Evolutionary conservation across 1,140 invertebrate genomes (phyloP).

Genomic region (Batillaria attramentaria): DNA sequence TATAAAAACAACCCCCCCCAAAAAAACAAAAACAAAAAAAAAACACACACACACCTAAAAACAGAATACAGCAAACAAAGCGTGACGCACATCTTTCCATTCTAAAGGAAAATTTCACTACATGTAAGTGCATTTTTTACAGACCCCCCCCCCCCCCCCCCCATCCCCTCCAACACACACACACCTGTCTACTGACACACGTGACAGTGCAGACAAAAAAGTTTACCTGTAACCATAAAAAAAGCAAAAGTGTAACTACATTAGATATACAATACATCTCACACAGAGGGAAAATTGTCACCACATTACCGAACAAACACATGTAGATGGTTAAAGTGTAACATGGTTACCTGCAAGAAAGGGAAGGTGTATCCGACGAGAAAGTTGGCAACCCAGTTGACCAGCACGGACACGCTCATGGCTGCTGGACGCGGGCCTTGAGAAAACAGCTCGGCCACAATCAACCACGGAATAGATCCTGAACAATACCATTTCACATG

Average conservation of each 20-base stretch:
- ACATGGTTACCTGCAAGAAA: constrained; percentile 73
- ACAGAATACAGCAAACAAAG: too few species aligned
- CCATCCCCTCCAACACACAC: neutral
- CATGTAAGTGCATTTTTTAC: too few species aligned
- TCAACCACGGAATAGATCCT: constrained; percentile 91
- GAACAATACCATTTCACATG: constrained; percentile 19
- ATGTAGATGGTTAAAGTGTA: neutral
- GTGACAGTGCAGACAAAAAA: too few species aligned
- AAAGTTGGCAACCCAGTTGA: constrained; percentile 99
- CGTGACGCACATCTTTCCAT: too few species aligned
- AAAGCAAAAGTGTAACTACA: too few species aligned
- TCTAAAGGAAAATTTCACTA: too few species aligned
- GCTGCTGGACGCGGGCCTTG: constrained; percentile 96
- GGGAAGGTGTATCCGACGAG: constrained; percentile 96
- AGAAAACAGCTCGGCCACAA: constrained; percentile 96
- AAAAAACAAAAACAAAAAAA: too few species aligned
- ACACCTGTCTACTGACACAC: neutral
- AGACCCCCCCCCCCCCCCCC: neutral
- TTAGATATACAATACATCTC: too few species aligned
- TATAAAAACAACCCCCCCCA: neutral
- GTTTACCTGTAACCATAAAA: too few species aligned
- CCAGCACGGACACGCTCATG: constrained; percentile 97
- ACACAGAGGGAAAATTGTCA: too few species aligned
- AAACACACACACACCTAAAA: too few species aligned
- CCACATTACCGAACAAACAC: too few species aligned